A percentile compares a stretch with the other conserved stretches of the same genome.
These are phyloP conservation scores for Suillia variegata DNA, from an alignment of 2,888 invertebrate genomes.

Conservation along the genomic window DNA sequence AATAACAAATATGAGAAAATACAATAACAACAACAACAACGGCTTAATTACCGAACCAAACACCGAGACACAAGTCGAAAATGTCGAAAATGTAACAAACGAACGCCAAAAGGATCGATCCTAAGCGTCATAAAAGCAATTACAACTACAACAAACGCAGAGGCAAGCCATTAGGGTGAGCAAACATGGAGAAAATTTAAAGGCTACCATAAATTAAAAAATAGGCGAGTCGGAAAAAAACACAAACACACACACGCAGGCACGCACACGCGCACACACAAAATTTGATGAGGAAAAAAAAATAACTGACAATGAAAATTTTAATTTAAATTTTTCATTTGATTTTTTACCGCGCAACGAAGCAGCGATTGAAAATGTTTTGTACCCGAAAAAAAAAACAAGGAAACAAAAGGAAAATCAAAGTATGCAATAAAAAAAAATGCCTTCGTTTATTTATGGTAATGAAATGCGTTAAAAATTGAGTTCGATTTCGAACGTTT, in stretches of 20 bases:
- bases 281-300: too few species aligned
- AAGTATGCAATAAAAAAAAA: not conserved
- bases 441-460: too few species aligned
- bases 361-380: not conserved
- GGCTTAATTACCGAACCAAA: not conserved
- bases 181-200: too few species aligned
- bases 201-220: not conserved
- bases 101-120: too few species aligned
- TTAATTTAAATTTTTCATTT: not conserved
- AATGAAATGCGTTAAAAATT: too few species aligned
- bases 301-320: too few species aligned
- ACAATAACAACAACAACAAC: constrained; percentile 9
- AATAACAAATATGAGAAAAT: constrained; percentile 15
- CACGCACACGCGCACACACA: too few species aligned
- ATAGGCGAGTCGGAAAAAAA: not conserved
- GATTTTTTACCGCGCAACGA: not conserved
- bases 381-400: not conserved
- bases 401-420: not conserved
- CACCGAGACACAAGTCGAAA: too few species aligned
- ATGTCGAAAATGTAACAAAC: too few species aligned
- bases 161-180: too few species aligned
- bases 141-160: not conserved
- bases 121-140: not conserved
- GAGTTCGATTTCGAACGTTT: too few species aligned
- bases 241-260: too few species aligned